These are phyloP conservation scores for Eulemur macaco DNA, from an alignment of 2,113 vertebrate species.

Conservation along the genomic window DNA sequence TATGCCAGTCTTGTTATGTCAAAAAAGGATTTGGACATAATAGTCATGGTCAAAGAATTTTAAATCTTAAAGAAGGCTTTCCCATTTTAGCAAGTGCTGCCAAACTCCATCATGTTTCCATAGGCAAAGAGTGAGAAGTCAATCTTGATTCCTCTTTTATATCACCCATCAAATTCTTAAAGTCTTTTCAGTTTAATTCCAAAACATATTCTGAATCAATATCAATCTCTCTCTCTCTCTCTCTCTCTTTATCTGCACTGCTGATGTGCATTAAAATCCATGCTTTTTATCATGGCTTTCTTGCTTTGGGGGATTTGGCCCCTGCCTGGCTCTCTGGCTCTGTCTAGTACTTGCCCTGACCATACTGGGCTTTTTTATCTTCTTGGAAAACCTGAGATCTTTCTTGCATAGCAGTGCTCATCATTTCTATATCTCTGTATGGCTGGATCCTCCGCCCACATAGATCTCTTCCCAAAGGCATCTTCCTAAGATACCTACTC, in stretches of 20 bases:
- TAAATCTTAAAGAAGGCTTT: not conserved
- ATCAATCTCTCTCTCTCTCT: not conserved
- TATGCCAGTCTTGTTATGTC: not conserved
- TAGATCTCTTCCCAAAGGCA: not conserved
- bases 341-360: not conserved
- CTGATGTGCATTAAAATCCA: not conserved
- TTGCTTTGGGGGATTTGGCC: not conserved
- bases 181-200: not conserved
- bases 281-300: not conserved
- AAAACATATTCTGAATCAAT: not conserved
- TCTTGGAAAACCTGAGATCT: not conserved
- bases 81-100: not conserved
- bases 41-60: not conserved
- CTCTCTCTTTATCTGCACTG: not conserved
- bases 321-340: not conserved
- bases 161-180: not conserved
- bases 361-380: not conserved
- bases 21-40: not conserved
- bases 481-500: not conserved
- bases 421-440: not conserved
- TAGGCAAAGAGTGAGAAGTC: not conserved
- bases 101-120: not conserved
- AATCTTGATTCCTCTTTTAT: not conserved
- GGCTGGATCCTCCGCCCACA: not conserved
- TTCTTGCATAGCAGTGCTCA: not conserved